phyloP scores from a whole-genome alignment of 2,113 vertebrate species.

The Rafetus swinhoei region DNA sequence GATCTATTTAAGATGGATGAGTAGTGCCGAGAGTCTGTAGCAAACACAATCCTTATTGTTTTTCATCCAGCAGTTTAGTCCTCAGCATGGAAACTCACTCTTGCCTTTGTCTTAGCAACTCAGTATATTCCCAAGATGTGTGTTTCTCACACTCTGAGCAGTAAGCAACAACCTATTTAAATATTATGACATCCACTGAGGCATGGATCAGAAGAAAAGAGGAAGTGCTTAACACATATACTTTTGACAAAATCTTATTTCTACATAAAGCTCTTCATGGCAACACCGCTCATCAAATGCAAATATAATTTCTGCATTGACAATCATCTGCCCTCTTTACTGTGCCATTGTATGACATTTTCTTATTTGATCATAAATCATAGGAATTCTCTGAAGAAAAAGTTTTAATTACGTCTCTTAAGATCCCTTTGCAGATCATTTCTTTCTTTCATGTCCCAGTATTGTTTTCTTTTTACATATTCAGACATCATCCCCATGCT shows the following conservation, averaged over 20 bases:
- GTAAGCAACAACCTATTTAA: constrained; percentile 30
- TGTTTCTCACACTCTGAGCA: constrained; percentile 20
- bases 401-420: not conserved
- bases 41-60: not conserved
- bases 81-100: constrained; percentile 17
- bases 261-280: not conserved
- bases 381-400: not conserved
- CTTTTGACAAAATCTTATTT: constrained; percentile 4
- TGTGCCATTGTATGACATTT: not conserved
- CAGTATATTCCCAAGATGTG: constrained; percentile 7
- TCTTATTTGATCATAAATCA: not conserved
- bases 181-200: constrained; percentile 33
- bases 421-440: not conserved
- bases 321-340: not conserved
- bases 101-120: constrained; percentile 11
- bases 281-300: not conserved
- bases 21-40: not conserved
- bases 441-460: not conserved
- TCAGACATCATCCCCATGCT: not conserved
- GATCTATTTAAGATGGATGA: constrained; percentile 24
- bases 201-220: constrained; percentile 10
- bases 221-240: constrained; percentile 35
- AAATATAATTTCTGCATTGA: not conserved
- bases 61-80: constrained; percentile 31
- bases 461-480: not conserved